phyloP scores from a whole-genome alignment of 37 sponge, comb jelly and placozoan species.

The Tethya wilhelma region DNA sequence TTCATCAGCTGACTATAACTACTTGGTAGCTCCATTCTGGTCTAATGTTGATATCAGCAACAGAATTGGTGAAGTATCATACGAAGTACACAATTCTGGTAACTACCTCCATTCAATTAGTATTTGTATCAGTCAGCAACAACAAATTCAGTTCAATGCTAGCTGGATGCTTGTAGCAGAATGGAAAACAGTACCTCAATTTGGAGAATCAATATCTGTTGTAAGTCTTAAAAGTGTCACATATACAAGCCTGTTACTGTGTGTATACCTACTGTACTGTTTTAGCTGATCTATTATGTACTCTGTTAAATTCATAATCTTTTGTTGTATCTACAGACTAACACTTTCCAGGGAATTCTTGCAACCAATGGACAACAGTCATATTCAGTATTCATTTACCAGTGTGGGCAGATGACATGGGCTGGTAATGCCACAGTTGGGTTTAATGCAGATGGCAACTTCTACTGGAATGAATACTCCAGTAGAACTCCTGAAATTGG shows the following conservation, averaged over 20 bases:
- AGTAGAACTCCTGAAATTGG: background rate
- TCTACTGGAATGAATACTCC: constrained; percentile 20
- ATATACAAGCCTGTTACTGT: background rate
- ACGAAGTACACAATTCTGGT: constrained; percentile 16
- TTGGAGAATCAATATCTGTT: background rate
- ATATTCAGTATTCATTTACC: constrained; percentile 53
- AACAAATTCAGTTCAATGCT: constrained; percentile 4
- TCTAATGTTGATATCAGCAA: constrained; percentile 17
- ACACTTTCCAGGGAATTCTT: constrained; percentile 48
- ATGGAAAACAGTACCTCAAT: constrained; percentile 3
- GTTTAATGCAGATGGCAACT: constrained; percentile 18
- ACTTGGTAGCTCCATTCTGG: constrained; percentile 47
- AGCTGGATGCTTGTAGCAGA: constrained; percentile 42
- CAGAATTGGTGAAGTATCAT: constrained; percentile 6
- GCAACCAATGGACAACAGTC: constrained; percentile 26
- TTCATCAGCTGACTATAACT: background rate
- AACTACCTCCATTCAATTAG: background rate
- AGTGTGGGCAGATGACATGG: constrained; percentile 42
- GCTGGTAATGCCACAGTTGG: constrained; percentile 36
- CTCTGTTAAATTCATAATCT: too few relatives aligned
- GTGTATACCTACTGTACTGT: background rate
- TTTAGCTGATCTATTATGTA: too few relatives aligned
- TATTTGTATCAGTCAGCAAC: constrained; percentile 12
- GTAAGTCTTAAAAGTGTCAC: background rate
- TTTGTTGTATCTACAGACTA: too few relatives aligned